Conservation (phyloP, 2,113 vertebrate species). For the Halichoerus grypus region DNA sequence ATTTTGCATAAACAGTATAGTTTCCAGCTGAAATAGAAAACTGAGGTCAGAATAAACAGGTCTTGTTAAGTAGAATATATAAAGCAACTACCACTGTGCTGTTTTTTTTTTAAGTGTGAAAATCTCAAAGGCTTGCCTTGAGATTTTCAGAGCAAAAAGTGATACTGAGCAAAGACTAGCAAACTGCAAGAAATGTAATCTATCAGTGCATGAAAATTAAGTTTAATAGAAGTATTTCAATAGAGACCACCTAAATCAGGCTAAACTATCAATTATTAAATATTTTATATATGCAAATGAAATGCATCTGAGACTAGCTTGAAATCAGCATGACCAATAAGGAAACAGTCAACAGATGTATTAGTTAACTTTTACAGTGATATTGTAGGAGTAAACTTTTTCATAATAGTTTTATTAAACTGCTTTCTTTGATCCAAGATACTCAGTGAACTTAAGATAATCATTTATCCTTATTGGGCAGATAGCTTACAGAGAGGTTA, state of each 20-base stretch:
- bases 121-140: background rate
- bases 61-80: conserved; percentile 21
- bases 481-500: background rate
- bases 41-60: background rate
- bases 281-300: conserved; percentile 18
- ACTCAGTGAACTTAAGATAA: background rate
- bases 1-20: conserved; percentile 52
- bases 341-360: background rate
- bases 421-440: background rate
- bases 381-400: background rate
- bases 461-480: background rate
- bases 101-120: background rate
- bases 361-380: conserved; percentile 22
- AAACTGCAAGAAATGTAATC: background rate
- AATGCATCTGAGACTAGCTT: background rate
- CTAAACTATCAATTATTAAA: conserved; percentile 1
- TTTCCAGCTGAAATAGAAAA: conserved; percentile 47
- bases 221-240: background rate
- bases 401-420: background rate
- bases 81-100: background rate
- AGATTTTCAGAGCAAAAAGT: conserved; percentile 59
- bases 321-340: background rate
- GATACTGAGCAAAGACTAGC: conserved; percentile 37
- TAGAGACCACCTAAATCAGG: background rate
- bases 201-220: background rate